Percentiles rank a stretch among this genome's conserved stretches.
Evolutionary conservation across 2,888 invertebrate genomes (phyloP).

Genomic region (Podabrus alpinus): DNA sequence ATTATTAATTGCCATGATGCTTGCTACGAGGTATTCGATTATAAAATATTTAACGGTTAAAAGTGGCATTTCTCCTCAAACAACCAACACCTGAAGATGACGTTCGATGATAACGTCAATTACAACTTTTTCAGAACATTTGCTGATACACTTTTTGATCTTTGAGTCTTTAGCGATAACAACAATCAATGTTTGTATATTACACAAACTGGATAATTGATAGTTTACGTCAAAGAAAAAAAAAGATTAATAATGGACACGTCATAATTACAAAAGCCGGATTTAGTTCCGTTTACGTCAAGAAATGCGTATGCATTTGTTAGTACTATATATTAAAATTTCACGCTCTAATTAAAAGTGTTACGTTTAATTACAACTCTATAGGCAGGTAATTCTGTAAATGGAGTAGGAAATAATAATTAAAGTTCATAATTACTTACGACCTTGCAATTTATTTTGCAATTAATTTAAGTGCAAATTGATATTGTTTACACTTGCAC

Average conservation of each 20-base stretch:
- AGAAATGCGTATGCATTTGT: not conserved
- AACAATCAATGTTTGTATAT: not conserved
- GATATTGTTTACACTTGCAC: not conserved
- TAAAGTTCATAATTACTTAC: not conserved
- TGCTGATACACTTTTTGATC: not conserved
- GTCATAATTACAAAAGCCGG: conserved; percentile 12
- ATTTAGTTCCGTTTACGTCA: conserved; percentile 26
- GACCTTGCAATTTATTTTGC: not conserved
- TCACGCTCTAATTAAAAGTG: conserved; percentile 3
- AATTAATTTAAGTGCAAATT: not conserved
- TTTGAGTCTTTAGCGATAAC: not conserved
- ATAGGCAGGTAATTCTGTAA: not conserved
- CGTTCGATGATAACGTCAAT: not conserved
- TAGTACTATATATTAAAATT: conserved; percentile 8
- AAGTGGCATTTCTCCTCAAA: not conserved
- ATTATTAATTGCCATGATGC: conserved; percentile 29
- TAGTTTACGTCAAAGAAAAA: conserved; percentile 17
- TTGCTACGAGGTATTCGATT: conserved; percentile 13
- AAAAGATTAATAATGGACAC: conserved; percentile 3
- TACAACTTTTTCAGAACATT: not conserved
- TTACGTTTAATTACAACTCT: not conserved
- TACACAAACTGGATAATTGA: not conserved
- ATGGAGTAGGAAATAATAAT: not conserved
- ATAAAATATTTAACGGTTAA: not conserved
- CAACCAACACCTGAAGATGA: not conserved